These are phyloP conservation scores for Cliona cf. orientalis DNA, from an alignment of 37 sponge, comb jelly and placozoan genomes.

Conservation along the genomic window DNA sequence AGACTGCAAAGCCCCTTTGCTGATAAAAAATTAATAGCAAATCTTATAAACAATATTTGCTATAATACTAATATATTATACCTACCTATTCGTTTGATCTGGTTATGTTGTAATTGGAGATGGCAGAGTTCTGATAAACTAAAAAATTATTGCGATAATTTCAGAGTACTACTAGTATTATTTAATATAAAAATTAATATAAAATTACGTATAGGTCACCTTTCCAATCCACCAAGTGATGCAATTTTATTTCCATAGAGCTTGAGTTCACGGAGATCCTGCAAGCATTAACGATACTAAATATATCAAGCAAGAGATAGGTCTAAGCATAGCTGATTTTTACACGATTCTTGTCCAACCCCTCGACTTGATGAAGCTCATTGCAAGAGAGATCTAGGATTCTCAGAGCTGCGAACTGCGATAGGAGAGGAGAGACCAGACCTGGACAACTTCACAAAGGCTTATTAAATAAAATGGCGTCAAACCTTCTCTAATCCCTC, in stretches of 20 bases:
- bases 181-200: background rate
- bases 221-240: constrained; percentile 41
- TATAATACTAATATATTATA: background rate
- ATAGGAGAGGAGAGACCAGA: background rate
- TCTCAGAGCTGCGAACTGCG: constrained; percentile 29
- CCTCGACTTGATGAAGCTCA: constrained; percentile 19
- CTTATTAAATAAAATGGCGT: background rate
- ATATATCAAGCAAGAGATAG: background rate
- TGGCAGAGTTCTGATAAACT: constrained; percentile 21
- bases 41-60: background rate
- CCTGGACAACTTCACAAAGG: background rate
- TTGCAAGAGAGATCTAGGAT: constrained; percentile 56
- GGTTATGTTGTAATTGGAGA: constrained; percentile 34
- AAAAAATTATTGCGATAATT: background rate
- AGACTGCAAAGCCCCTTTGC: constrained; percentile 22
- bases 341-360: constrained; percentile 21
- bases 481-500: constrained; percentile 8
- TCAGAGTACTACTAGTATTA: too few species aligned
- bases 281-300: background rate
- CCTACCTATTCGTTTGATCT: constrained; percentile 14
- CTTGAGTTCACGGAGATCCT: constrained; percentile 50
- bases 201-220: background rate
- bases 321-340: background rate
- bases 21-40: background rate
- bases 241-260: constrained; percentile 49